Conservation (phyloP, 2,113 vertebrate species). For the Promerops cafer region DNA sequence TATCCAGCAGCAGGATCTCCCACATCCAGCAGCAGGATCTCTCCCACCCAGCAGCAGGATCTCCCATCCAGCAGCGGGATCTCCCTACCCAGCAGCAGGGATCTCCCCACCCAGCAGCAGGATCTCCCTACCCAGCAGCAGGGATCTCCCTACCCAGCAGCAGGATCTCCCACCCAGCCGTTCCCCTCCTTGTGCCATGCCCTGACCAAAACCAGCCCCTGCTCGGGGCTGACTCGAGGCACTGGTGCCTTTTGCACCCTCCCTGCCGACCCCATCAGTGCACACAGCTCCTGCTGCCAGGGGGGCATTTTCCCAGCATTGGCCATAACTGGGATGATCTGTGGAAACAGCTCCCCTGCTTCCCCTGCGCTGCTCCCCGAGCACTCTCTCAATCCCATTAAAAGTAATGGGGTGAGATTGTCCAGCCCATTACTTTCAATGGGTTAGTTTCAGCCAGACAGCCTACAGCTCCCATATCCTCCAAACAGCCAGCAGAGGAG, state of each 20-base stretch:
- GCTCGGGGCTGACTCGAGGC: not conserved
- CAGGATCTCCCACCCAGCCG: not conserved
- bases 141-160: not conserved
- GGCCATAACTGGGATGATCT: not conserved
- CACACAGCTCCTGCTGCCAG: not conserved
- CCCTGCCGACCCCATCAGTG: not conserved
- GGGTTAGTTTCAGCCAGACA: constrained; percentile 4
- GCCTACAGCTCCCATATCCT: constrained; percentile 24
- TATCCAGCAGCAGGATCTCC: not conserved
- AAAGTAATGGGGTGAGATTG: constrained; percentile 59
- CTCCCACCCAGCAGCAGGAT: rapidly evolving
- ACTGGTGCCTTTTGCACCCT: not conserved
- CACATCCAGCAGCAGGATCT: too few relatives aligned
- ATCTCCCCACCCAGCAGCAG: not conserved
- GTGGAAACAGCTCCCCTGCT: not conserved
- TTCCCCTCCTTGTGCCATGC: rapidly evolving
- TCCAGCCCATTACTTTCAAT: constrained; percentile 59
- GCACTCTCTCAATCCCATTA: not conserved
- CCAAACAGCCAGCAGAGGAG: not conserved
- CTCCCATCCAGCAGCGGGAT: not conserved
- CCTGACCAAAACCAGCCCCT: not conserved
- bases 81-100: rapidly evolving
- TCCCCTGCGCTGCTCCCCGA: not conserved
- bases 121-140: not conserved
- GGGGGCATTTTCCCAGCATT: not conserved